Evolutionary conservation across 2,113 vertebrate genomes (phyloP).

Genomic region (Uria lomvia): DNA sequence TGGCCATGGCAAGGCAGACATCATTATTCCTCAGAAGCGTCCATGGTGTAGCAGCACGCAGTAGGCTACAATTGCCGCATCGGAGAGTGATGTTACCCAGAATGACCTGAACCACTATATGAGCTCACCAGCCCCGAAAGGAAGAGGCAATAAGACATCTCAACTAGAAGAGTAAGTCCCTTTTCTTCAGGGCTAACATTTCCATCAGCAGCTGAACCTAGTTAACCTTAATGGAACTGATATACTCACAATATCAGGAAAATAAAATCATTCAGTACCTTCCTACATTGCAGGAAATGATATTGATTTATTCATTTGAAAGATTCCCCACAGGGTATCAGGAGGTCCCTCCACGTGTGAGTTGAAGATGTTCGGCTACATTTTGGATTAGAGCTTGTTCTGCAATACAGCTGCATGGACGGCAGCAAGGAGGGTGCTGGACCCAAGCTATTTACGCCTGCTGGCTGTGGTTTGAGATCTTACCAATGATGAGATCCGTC

Average conservation of each 20-base stretch:
- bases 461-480: background rate
- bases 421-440: background rate
- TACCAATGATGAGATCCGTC: background rate
- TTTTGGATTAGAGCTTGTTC: background rate
- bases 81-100: background rate
- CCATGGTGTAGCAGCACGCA: background rate
- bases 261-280: background rate
- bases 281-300: background rate
- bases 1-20: background rate
- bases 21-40: background rate
- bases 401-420: background rate
- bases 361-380: background rate
- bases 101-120: background rate
- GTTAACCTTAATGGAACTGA: background rate
- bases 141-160: background rate
- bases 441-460: rapidly evolving
- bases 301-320: background rate
- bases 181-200: background rate
- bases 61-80: background rate
- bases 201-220: background rate
- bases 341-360: background rate
- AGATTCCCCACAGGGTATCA: background rate
- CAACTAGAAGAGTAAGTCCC: background rate
- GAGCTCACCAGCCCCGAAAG: background rate
- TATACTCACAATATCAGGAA: background rate